Percentiles rank a stretch among this genome's conserved stretches.
Evolutionary conservation across 2,888 invertebrate species (phyloP).

Genomic region (Cryptocheilus praepositus): DNA sequence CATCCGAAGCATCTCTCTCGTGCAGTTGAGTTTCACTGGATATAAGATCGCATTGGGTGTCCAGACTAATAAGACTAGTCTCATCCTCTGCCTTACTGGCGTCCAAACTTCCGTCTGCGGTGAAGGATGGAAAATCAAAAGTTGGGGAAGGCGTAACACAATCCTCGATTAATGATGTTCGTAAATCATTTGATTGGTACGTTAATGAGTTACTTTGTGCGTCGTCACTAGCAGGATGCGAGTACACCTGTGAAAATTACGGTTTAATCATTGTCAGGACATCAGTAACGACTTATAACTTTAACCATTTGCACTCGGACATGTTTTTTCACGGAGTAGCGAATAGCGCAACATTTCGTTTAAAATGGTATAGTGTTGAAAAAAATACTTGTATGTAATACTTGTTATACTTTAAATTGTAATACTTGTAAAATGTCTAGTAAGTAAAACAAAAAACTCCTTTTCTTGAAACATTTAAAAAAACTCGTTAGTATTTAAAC

Average conservation of each 20-base stretch:
- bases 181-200: conserved; percentile 50
- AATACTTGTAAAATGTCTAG: too few relatives aligned
- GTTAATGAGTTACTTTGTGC: conserved; percentile 37
- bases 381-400: too few relatives aligned
- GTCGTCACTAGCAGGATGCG: conserved; percentile 55
- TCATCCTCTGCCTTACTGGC: conserved; percentile 69
- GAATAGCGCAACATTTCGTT: too few relatives aligned
- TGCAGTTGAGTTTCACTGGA: conserved; percentile 53
- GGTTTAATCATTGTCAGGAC: not conserved
- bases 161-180: conserved; percentile 61
- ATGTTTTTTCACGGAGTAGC: too few relatives aligned
- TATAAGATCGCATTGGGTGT: conserved; percentile 65
- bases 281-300: too few relatives aligned
- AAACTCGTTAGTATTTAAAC: too few relatives aligned
- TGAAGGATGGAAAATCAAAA: conserved; percentile 70
- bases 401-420: too few relatives aligned
- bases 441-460: too few relatives aligned
- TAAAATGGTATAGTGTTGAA: too few relatives aligned
- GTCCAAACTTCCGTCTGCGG: conserved; percentile 66
- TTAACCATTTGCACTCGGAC: too few relatives aligned
- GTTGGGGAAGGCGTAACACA: conserved; percentile 72
- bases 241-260: conserved; percentile 59
- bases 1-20: conserved; percentile 58
- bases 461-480: too few relatives aligned
- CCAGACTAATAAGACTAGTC: conserved; percentile 71